phyloP scores from a whole-genome alignment of 2,888 invertebrate genomes.

The Tethea ocularis region DNA sequence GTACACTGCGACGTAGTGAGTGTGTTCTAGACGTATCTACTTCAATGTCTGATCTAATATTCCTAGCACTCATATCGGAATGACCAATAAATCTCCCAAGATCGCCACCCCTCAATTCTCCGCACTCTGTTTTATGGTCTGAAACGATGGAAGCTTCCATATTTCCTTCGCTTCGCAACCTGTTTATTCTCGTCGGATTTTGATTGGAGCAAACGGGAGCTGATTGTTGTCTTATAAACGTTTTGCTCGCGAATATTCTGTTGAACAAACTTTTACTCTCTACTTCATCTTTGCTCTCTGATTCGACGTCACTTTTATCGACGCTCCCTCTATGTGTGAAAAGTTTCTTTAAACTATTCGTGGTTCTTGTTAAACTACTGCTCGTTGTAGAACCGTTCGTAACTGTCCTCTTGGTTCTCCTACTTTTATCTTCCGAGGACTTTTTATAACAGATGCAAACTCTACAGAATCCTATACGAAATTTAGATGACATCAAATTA shows the following conservation, averaged over 20 bases:
- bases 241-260: constrained; percentile 62
- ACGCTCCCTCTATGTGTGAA: constrained; percentile 73
- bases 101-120: constrained; percentile 38
- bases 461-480: constrained; percentile 90
- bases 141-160: constrained; percentile 50
- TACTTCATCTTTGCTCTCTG: constrained; percentile 57
- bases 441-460: constrained; percentile 85
- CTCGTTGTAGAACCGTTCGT: constrained; percentile 85
- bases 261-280: constrained; percentile 58
- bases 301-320: constrained; percentile 66
- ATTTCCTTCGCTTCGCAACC: constrained; percentile 71
- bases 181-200: constrained; percentile 60
- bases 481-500: constrained; percentile 96
- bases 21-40: constrained; percentile 55
- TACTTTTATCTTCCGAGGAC: constrained; percentile 67
- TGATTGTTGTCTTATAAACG: constrained; percentile 73
- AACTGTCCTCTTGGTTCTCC: constrained; percentile 76
- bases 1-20: constrained; percentile 78
- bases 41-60: constrained; percentile 56
- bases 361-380: constrained; percentile 85
- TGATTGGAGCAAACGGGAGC: constrained; percentile 65
- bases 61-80: constrained; percentile 66
- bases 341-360: constrained; percentile 82
- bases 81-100: constrained; percentile 55
- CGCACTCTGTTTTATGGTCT: constrained; percentile 44